These are phyloP conservation scores for Pseudomyrmex flavicornis DNA, from an alignment of 1,140 invertebrate genomes.

Conservation along the genomic window DNA sequence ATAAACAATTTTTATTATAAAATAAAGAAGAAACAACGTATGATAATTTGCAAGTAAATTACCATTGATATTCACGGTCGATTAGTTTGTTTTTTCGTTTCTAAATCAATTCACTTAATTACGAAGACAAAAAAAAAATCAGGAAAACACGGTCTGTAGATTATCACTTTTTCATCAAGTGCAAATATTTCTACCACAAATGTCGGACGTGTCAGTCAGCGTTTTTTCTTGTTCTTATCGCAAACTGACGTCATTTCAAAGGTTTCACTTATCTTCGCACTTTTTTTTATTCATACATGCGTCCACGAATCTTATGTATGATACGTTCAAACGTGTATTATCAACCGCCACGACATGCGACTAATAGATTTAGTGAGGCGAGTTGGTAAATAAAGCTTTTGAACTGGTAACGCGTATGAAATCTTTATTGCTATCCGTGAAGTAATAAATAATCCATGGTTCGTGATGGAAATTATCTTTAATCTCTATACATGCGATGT, in stretches of 20 bases:
- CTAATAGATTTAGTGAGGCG: constrained; percentile 58
- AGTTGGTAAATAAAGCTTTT: constrained; percentile 28
- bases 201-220: constrained; percentile 7
- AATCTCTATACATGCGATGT: constrained; percentile 41
- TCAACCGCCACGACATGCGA: constrained; percentile 28
- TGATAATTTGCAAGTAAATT: constrained; percentile 36
- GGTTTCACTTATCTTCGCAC: constrained; percentile 54
- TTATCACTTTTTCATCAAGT: constrained; percentile 3
- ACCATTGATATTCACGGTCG: not conserved
- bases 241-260: constrained; percentile 51
- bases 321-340: constrained; percentile 38
- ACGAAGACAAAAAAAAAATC: not conserved
- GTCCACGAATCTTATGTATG: constrained; percentile 23
- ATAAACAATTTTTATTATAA: not conserved
- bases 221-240: constrained; percentile 20
- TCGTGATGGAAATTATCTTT: constrained; percentile 70
- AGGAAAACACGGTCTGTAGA: not conserved
- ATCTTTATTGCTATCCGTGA: constrained; percentile 64
- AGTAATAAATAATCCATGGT: constrained; percentile 61
- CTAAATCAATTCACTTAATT: constrained; percentile 30
- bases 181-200: not conserved
- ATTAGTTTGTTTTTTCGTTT: not conserved
- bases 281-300: constrained; percentile 14
- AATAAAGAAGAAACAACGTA: not conserved
- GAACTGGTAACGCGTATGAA: constrained; percentile 58